Conservation (phyloP, 2,888 invertebrate species). For the Heliconius charithonia region DNA sequence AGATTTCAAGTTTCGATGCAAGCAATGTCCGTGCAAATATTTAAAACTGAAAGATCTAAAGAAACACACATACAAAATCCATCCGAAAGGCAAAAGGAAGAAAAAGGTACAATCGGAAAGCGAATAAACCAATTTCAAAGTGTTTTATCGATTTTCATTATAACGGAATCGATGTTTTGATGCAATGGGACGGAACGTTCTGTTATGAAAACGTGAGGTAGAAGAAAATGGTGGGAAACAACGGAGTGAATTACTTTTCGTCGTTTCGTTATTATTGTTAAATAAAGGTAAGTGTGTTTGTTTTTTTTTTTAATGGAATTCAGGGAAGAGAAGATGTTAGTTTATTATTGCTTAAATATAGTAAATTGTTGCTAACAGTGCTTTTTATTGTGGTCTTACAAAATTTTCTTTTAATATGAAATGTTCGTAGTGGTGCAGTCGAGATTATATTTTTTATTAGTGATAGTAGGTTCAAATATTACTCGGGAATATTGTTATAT, state of each 20-base stretch:
- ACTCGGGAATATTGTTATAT: neutral
- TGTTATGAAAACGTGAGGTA: neutral
- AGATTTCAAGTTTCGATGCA: slow-evolving; percentile 64
- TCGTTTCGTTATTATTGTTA: neutral
- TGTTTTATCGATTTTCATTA: neutral
- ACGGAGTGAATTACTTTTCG: neutral
- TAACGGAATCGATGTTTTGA: slow-evolving; percentile 6
- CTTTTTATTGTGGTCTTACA: neutral
- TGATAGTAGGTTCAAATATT: neutral
- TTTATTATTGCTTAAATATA: neutral
- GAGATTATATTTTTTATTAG: neutral
- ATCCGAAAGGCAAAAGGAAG: slow-evolving; percentile 62
- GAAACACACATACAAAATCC: slow-evolving; percentile 70
- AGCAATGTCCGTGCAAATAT: slow-evolving; percentile 66
- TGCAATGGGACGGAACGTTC: slow-evolving; percentile 7
- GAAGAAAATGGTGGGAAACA: neutral
- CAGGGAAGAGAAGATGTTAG: neutral
- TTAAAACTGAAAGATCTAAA: slow-evolving; percentile 66
- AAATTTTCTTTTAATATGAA: neutral
- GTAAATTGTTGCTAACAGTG: slow-evolving; percentile 5
- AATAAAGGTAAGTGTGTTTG: slow-evolving; percentile 14
- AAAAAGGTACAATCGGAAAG: slow-evolving; percentile 46
- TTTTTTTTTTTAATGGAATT: neutral
- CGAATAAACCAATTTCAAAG: slow-evolving; percentile 16
- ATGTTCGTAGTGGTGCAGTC: neutral